Base-by-base conservation (phyloP, 2,797 vertebrate species). In the Sebastes steindachneri region DNA sequence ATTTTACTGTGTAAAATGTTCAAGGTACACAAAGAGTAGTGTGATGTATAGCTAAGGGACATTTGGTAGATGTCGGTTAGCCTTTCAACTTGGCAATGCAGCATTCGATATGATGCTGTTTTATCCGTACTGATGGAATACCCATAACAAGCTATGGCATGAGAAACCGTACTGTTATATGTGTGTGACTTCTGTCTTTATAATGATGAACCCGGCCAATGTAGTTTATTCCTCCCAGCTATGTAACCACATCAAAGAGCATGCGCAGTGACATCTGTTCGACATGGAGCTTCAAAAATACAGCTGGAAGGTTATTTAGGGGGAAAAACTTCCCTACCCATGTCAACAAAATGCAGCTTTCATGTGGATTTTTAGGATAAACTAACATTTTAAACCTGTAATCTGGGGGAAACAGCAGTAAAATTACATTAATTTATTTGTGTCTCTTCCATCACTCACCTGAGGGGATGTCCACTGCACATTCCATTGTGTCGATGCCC, bases 401-500 rank as follows among this genome's bases (percentile, higher is more conserved):
- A 75, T 55, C 12, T 21, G 7, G 1, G 26, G 15, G 5, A 3
- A n/a, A 65, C 21, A 7, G 48, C 8, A 66, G 12, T 28, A n/a
- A 71, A 66, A 67, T 14, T 2, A 9, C 14, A 41, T 21, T 25
- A 28, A 67, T 7, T 15, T 68, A 10, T 74, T 28, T 54, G 3
- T 53, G 2, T 54, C 6, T 4, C 23, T 8, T 37, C 8, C 7
- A 78, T 75, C 17, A 77, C 90, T 88, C 83, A 96, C 95, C 95
- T 67, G 91, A 90, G 48, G 85, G 91, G 37, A 94, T 84, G 41
- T 92, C 92, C 64, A 94, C 79, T 54, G 96, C 96, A 89, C 95
- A 95, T 64, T 97, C 97, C 93, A 97, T 97, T 91, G 95, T 92
- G 85, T 85, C 85, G 65, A 90, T 73, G 14, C 28, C 91, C 84